phyloP scores from a whole-genome alignment of 2,888 invertebrate genomes.

The Mycalesis mineus region DNA sequence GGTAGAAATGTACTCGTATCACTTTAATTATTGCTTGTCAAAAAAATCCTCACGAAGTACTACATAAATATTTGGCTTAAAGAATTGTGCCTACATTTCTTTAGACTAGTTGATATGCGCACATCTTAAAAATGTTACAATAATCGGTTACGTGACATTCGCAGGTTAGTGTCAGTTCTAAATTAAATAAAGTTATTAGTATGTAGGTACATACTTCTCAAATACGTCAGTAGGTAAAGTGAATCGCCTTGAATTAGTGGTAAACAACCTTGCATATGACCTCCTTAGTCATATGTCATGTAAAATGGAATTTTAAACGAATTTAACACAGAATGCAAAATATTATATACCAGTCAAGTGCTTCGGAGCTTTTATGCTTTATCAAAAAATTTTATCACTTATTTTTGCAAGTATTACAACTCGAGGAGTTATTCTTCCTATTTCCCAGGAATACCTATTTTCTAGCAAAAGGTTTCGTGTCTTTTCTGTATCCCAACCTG shows the following conservation, averaged over 20 bases:
- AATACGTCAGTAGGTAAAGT: constrained; percentile 6
- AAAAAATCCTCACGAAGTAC: no score
- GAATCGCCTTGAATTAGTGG: constrained; percentile 29
- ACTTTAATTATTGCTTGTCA: no score
- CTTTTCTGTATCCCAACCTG: no score
- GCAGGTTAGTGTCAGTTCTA: neutral
- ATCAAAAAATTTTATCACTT: neutral
- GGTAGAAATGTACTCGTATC: no score
- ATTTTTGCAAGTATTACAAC: no score
- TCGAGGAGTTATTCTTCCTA: neutral
- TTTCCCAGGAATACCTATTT: no score
- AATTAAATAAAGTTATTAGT: neutral
- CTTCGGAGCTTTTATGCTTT: neutral
- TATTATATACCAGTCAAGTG: no score
- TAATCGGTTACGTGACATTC: neutral
- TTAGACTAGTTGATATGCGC: no score
- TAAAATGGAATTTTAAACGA: constrained; percentile 6
- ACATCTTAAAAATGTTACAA: neutral
- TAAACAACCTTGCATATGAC: constrained; percentile 28
- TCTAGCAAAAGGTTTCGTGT: no score
- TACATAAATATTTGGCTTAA: no score
- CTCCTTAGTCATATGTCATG: constrained; percentile 12
- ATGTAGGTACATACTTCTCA: constrained; percentile 2
- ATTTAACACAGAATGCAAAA: no score
- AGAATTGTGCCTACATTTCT: no score